Conservation (phyloP, 2,888 invertebrate species). For the Scrobipalpa costella region DNA sequence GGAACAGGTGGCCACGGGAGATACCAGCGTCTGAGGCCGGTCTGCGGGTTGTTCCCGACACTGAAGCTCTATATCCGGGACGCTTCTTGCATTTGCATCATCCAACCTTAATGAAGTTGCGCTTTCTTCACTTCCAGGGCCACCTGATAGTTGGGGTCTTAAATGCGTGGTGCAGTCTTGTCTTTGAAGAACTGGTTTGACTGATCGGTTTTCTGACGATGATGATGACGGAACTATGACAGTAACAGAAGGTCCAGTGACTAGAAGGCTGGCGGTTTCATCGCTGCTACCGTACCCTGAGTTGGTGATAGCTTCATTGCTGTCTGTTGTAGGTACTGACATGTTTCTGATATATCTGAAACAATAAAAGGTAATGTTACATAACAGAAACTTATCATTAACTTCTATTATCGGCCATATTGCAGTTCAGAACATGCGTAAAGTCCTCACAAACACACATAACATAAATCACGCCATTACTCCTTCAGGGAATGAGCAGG, state of each 20-base stretch:
- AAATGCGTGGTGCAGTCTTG: slow-evolving; percentile 92
- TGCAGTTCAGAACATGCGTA: too few species aligned
- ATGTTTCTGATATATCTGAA: slow-evolving; percentile 60
- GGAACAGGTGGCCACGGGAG: slow-evolving; percentile 80
- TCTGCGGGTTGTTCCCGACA: slow-evolving; percentile 82
- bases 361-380: slow-evolving; percentile 46
- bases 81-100: slow-evolving; percentile 86
- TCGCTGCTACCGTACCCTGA: slow-evolving; percentile 88
- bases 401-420: neutral
- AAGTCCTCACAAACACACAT: too few species aligned
- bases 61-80: slow-evolving; percentile 91
- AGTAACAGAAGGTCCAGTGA: slow-evolving; percentile 82
- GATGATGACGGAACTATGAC: slow-evolving; percentile 65
- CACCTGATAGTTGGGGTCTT: slow-evolving; percentile 85
- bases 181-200: slow-evolving; percentile 91
- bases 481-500: too few species aligned
- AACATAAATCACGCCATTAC: too few species aligned
- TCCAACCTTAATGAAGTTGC: slow-evolving; percentile 83
- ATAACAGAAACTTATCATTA: neutral
- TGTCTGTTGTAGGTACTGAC: slow-evolving; percentile 77
- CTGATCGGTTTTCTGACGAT: slow-evolving; percentile 65
- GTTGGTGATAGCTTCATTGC: slow-evolving; percentile 81
- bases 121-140: slow-evolving; percentile 89
- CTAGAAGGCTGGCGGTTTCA: slow-evolving; percentile 90
- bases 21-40: slow-evolving; percentile 77